phyloP scores from a whole-genome alignment of 2,888 invertebrate genomes.

The Halocaridina rubra region DNA sequence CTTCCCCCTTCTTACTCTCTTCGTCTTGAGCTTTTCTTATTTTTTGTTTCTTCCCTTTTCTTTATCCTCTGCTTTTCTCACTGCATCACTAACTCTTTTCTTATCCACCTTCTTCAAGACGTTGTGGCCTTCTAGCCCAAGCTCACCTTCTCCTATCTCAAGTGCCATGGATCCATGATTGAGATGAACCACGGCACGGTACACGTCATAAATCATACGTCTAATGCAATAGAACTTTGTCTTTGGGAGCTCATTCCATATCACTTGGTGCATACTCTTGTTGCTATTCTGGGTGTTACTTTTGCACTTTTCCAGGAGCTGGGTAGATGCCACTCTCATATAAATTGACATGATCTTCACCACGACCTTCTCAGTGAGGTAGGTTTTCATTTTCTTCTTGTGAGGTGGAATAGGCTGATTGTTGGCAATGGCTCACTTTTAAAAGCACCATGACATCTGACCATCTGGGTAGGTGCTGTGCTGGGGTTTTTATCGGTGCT shows the following conservation, averaged over 20 bases:
- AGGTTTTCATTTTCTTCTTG: constrained; percentile 6
- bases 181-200: not conserved
- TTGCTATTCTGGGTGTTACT: not conserved
- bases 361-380: not conserved
- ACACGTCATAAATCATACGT: not conserved
- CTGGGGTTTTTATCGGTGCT: not conserved
- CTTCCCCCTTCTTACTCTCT: not conserved
- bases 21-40: not conserved
- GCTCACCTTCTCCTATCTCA: not conserved
- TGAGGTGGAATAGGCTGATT: constrained; percentile 6
- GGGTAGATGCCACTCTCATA: not conserved
- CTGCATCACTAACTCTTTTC: not conserved
- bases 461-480: not conserved
- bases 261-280: not conserved
- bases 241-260: not conserved
- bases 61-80: not conserved
- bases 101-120: not conserved
- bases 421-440: constrained; percentile 1
- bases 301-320: not conserved
- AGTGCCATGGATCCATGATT: not conserved
- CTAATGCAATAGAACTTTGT: not conserved
- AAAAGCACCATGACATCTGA: not conserved
- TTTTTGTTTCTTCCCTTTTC: not conserved
- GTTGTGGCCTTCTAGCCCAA: not conserved
- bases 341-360: not conserved